phyloP scores from a whole-genome alignment of 2,888 invertebrate species.

The Tinea trinotella region DNA sequence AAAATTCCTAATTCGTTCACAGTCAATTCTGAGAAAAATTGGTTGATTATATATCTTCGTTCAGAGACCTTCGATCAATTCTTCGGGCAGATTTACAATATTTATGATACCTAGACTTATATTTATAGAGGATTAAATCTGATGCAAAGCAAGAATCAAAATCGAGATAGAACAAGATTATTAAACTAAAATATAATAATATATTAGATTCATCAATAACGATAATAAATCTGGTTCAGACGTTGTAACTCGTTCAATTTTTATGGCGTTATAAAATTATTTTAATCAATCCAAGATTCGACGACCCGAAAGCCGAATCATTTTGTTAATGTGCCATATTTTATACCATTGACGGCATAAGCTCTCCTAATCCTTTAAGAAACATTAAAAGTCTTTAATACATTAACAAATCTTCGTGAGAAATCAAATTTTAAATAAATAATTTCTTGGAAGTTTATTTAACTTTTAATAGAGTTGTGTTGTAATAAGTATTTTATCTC shows the following conservation, averaged over 20 bases:
- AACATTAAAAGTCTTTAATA: neutral
- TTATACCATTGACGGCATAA: slow-evolving; percentile 29
- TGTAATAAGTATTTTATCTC: too few relatives aligned
- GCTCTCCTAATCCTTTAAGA: neutral
- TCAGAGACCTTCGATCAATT: neutral
- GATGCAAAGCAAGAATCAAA: neutral
- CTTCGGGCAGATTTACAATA: neutral
- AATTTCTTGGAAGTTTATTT: too few relatives aligned
- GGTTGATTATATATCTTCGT: slow-evolving; percentile 5
- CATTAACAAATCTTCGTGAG: slow-evolving; percentile 3
- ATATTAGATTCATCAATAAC: neutral
- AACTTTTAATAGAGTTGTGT: too few relatives aligned
- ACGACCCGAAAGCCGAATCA: slow-evolving; percentile 32
- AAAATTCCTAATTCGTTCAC: slow-evolving; percentile 1
- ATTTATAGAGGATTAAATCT: neutral
- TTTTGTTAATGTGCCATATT: slow-evolving; percentile 36
- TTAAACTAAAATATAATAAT: too few relatives aligned
- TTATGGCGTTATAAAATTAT: slow-evolving; percentile 43
- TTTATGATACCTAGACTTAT: neutral
- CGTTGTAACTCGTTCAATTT: slow-evolving; percentile 30
- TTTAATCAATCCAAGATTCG: slow-evolving; percentile 36
- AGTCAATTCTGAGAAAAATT: slow-evolving; percentile 5
- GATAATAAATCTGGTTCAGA: neutral
- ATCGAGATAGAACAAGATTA: too few relatives aligned
- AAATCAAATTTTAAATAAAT: neutral